A percentile compares a stretch with the other conserved stretches of the same genome.
These are phyloP conservation scores for Parasteatoda lunata DNA, from an alignment of 2,888 invertebrate genomes.

Conservation along the genomic window DNA sequence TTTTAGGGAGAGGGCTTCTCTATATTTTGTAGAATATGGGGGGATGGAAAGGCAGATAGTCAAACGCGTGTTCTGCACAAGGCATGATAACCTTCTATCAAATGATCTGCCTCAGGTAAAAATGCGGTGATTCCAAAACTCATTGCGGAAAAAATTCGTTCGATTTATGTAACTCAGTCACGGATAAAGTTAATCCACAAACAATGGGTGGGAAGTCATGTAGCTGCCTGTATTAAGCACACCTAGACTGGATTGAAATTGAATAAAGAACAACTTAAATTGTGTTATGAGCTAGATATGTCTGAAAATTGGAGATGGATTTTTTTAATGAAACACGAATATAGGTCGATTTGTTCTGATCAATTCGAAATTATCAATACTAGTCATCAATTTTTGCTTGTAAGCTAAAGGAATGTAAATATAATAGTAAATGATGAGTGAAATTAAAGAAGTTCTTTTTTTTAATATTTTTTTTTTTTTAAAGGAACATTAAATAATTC, in stretches of 20 bases:
- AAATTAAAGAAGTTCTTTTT: too few species aligned
- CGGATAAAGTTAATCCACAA: conserved; percentile 10
- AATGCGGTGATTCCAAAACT: not conserved
- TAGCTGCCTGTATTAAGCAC: not conserved
- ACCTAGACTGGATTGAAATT: not conserved
- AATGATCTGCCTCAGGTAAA: conserved; percentile 37
- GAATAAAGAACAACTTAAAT: too few species aligned
- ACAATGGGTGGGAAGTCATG: conserved; percentile 2
- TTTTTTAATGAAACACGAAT: too few species aligned
- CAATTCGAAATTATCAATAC: too few species aligned
- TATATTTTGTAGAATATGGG: conserved; percentile 6
- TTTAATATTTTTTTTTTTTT: too few species aligned
- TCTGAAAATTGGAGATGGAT: too few species aligned
- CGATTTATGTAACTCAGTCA: conserved; percentile 20
- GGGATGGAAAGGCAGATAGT: conserved; percentile 13
- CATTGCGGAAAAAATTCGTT: conserved; percentile 2
- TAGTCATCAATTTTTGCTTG: too few species aligned
- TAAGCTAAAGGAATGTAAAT: too few species aligned
- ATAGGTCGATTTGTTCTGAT: too few species aligned
- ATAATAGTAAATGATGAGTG: too few species aligned
- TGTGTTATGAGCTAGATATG: too few species aligned
- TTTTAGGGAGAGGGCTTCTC: conserved; percentile 4
- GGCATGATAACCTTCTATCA: conserved; percentile 36
- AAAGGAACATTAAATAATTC: too few species aligned
- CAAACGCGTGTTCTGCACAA: conserved; percentile 61